Conservation (phyloP, 2,888 invertebrate species). For the Eristalis pertinax region DNA sequence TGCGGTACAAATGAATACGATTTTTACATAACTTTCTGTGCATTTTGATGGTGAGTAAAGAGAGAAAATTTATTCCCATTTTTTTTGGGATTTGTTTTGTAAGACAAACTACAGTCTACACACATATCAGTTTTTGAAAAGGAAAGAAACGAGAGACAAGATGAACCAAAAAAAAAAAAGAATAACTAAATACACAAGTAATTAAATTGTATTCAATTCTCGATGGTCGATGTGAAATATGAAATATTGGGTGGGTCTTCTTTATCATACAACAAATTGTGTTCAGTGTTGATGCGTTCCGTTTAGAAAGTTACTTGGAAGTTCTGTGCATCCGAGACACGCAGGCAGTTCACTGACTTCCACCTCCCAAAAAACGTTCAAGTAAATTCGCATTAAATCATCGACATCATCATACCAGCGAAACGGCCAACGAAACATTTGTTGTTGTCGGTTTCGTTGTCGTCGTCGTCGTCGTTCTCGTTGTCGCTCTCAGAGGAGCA, state of each 20-base stretch:
- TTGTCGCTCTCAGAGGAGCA: constrained; percentile 5
- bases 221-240: too few species aligned
- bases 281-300: not conserved
- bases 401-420: constrained; percentile 40
- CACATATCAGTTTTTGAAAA: not conserved
- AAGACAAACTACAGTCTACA: not conserved
- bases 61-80: constrained; percentile 1
- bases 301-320: constrained; percentile 57
- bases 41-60: constrained; percentile 61
- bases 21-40: constrained; percentile 54
- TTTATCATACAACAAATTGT: not conserved
- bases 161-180: not conserved
- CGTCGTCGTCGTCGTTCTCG: constrained; percentile 33
- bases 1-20: constrained; percentile 39
- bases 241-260: not conserved
- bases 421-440: constrained; percentile 8
- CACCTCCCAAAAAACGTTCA: constrained; percentile 54
- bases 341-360: constrained; percentile 70
- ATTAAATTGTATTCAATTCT: not conserved
- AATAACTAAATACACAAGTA: not conserved
- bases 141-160: not conserved
- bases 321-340: constrained; percentile 58
- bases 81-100: constrained; percentile 3
- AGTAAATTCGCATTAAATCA: constrained; percentile 67
- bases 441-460: constrained; percentile 11